These are phyloP conservation scores for Zaprionus bogoriensis DNA, from an alignment of 2,888 invertebrate species.

Conservation along the genomic window DNA sequence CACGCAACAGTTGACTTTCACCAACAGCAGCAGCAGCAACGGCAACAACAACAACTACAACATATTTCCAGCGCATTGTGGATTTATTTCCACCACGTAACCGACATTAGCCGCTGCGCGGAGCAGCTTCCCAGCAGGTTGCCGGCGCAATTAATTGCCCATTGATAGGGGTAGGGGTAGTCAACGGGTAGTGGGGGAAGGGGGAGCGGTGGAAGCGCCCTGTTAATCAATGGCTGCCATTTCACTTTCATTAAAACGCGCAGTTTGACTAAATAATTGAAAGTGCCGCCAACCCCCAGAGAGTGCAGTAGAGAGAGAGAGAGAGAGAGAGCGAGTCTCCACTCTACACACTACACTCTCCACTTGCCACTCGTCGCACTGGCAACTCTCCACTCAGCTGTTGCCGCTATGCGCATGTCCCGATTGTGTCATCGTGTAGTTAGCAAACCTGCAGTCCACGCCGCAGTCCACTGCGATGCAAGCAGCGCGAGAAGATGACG, in stretches of 20 bases:
- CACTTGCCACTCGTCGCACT: not conserved
- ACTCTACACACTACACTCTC: not conserved
- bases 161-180: conserved; percentile 32
- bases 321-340: not conserved
- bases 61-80: conserved; percentile 36
- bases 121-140: conserved; percentile 54
- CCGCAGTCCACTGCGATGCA: not conserved
- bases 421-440: conserved; percentile 80
- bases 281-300: not conserved
- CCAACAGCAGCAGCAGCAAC: conserved; percentile 31
- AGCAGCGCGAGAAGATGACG: conserved; percentile 9
- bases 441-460: not conserved
- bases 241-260: conserved; percentile 61
- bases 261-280: conserved; percentile 31
- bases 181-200: too few species aligned
- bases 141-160: conserved; percentile 59
- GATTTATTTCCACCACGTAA: conserved; percentile 54
- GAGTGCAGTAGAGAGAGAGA: not conserved
- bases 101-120: conserved; percentile 31
- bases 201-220: conserved; percentile 1
- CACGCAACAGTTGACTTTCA: conserved; percentile 75
- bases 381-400: conserved; percentile 61
- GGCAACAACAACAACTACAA: too few species aligned
- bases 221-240: conserved; percentile 57
- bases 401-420: conserved; percentile 71